These are phyloP conservation scores for Dione vanillae DNA, from an alignment of 2,888 invertebrate species.

Conservation along the genomic window DNA sequence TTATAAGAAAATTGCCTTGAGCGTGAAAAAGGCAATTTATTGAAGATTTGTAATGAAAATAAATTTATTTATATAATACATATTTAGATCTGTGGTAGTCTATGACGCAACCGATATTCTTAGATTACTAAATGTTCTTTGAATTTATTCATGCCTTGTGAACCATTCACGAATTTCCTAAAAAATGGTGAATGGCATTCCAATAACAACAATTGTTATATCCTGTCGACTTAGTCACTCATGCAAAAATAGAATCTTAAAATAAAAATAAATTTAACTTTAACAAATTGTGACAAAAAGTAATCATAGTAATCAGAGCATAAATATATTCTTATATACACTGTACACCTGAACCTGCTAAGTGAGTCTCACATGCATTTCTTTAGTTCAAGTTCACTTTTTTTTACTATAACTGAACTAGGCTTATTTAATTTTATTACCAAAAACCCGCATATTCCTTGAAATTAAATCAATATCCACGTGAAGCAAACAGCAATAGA, in stretches of 20 bases:
- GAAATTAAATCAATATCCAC: conserved; percentile 30
- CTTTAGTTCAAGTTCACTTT: too few species aligned
- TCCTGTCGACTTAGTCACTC: conserved; percentile 13
- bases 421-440: neutral
- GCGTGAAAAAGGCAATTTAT: too few species aligned
- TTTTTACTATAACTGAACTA: too few species aligned
- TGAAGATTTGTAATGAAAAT: too few species aligned
- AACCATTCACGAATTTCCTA: neutral
- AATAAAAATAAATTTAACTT: neutral
- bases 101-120: neutral
- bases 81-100: neutral
- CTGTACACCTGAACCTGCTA: too few species aligned
- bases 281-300: neutral
- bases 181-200: conserved; percentile 31
- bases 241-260: neutral
- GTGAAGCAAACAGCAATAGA: conserved; percentile 32
- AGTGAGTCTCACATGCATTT: too few species aligned
- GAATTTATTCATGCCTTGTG: conserved; percentile 17
- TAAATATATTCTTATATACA: too few species aligned
- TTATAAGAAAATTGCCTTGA: too few species aligned
- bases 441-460: conserved; percentile 38
- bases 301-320: too few species aligned
- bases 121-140: conserved; percentile 2
- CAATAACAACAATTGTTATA: neutral
- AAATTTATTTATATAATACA: too few species aligned